Percentiles rank a stretch among this genome's conserved stretches.
phyloP scores from a whole-genome alignment of 2,797 vertebrate species.

The Halcyon chelicuti region DNA sequence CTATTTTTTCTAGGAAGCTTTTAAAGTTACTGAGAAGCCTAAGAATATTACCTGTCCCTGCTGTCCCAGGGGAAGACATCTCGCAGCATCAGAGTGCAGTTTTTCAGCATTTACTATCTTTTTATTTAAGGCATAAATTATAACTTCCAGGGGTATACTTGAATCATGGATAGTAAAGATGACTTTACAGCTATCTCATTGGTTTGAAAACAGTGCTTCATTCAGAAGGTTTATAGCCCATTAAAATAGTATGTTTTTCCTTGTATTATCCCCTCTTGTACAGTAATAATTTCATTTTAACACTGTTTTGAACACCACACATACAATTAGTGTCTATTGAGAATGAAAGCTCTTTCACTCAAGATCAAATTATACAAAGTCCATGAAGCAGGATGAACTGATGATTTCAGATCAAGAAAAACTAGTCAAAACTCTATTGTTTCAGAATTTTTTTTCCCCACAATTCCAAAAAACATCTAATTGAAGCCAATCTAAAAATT shows the following conservation, averaged over 20 bases:
- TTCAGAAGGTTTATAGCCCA: slow-evolving; percentile 29
- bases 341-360: slow-evolving; percentile 29
- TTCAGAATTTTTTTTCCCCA: background rate
- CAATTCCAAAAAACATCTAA: background rate
- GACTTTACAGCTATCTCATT: background rate
- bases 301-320: slow-evolving; percentile 32
- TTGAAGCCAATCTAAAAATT: background rate
- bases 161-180: background rate
- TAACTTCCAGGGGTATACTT: background rate
- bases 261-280: slow-evolving; percentile 1
- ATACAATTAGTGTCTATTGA: slow-evolving; percentile 35
- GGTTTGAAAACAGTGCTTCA: slow-evolving; percentile 21
- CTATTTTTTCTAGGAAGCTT: background rate
- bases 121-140: background rate
- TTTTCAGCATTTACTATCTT: background rate
- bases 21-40: background rate
- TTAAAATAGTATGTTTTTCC: slow-evolving; percentile 20
- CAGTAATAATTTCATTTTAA: slow-evolving; percentile 62
- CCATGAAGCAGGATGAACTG: background rate
- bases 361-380: slow-evolving; percentile 25
- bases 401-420: background rate
- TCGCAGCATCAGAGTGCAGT: background rate
- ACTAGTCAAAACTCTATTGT: background rate
- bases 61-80: background rate
- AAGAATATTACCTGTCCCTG: background rate